Base-by-base conservation (phyloP, 2,113 vertebrate species). In the Otolemur garnettii region DNA sequence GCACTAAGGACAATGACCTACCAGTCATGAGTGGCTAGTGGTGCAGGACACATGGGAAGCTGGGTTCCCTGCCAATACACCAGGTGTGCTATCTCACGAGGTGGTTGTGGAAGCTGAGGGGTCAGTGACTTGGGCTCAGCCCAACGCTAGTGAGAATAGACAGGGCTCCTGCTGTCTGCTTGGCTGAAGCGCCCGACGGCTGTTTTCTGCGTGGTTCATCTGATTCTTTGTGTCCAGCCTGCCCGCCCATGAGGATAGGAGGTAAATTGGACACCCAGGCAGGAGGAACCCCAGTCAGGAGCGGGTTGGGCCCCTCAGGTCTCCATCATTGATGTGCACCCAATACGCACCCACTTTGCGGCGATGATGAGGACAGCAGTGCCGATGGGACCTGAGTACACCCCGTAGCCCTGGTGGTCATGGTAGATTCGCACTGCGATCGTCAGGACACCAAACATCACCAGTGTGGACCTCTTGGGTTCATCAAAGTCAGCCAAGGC, bases 401-500 rank as follows among this genome's bases (percentile, higher is more conserved):
- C 98, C 0, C 99, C 99, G 0, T 99, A 99, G 85, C 99, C 99
- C 98, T 98, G 98, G 93, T 99, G 99, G 94, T 99, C 99, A 0
- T 99, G 99, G 98, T 99, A 99, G 98, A 99, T 98, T 96, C 99
- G 98, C 87, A 99, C 99, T 0, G 99, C 99, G 0, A 98, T 99
- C 90, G 99, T 99, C 97, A 99, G 97, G 57, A 99, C 99, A 0
- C 99, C 99, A 0, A 99, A 99, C 99, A 99, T 99, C 96, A 99
- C 95, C 0, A 99, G 97, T 0, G 99, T 99, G 0, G 99, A 99
- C 42, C 99, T 98, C 98, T 99, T 99, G 0, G 99, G 99, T 45
- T 99, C 99, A 0, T 99, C 99, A 2, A 99, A 99, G 97, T 99
- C 99, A 0, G 99, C 99, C 97, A 99, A 98, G 12, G 99, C 99